Evolutionary conservation across 92 coral and sea anemone genomes (phyloP).

Genomic region (Phenganax marumi): DNA sequence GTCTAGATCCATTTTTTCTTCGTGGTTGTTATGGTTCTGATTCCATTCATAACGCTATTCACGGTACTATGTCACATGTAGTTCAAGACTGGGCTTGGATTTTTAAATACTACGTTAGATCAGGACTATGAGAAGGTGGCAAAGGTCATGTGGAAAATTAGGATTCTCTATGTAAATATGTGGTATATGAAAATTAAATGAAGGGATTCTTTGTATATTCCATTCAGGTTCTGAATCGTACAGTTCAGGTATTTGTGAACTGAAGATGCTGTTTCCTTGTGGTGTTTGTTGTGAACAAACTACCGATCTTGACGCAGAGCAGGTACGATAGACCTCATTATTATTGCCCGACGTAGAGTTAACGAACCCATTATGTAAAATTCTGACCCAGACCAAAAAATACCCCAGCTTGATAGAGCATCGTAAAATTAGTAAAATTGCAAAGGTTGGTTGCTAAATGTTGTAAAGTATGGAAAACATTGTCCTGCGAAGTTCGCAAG

Average conservation of each 20-base stretch:
- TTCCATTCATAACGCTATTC: constrained; percentile 70
- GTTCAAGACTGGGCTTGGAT: neutral
- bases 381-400: too few relatives aligned
- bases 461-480: too few relatives aligned
- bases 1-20: constrained; percentile 81
- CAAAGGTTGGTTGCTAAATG: too few relatives aligned
- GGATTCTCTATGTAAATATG: too few relatives aligned
- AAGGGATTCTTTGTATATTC: neutral
- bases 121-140: neutral
- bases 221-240: constrained; percentile 66
- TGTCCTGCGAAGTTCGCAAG: too few relatives aligned
- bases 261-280: constrained; percentile 77
- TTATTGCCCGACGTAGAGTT: too few relatives aligned
- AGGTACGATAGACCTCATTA: constrained; percentile 43
- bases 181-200: neutral
- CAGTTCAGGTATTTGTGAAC: constrained; percentile 66
- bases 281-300: constrained; percentile 88
- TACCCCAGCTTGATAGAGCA: too few relatives aligned
- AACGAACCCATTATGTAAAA: too few relatives aligned
- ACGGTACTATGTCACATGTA: constrained; percentile 61
- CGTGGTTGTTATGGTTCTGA: constrained; percentile 91
- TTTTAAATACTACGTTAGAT: neutral
- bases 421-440: too few relatives aligned
- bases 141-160: too few relatives aligned
- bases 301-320: constrained; percentile 82